These are phyloP conservation scores for Zygogramma bicolorata DNA, from an alignment of 2,888 invertebrate species.

Conservation along the genomic window DNA sequence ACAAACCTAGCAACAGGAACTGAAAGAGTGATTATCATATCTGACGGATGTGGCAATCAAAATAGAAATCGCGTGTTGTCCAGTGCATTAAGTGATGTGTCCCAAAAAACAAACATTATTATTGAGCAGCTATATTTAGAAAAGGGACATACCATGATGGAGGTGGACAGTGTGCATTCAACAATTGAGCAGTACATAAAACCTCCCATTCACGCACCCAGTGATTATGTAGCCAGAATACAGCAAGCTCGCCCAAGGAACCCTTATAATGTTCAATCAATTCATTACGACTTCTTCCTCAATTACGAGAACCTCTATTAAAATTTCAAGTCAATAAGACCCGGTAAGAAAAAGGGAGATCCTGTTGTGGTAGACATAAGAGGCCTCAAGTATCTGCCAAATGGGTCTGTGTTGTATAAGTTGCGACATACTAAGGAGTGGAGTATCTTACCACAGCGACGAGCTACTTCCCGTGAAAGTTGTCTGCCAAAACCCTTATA, in stretches of 20 bases:
- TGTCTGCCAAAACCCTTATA: not conserved
- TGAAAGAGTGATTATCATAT: slow-evolving; percentile 25
- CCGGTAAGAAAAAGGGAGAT: not conserved
- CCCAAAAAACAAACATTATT: not conserved
- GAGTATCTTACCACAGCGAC: not conserved
- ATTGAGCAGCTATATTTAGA: slow-evolving; percentile 16
- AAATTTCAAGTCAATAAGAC: not conserved
- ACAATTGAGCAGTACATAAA: slow-evolving; percentile 33
- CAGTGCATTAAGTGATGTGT: slow-evolving; percentile 19
- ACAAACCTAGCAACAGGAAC: not conserved
- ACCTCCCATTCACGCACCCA: slow-evolving; percentile 21
- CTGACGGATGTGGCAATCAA: slow-evolving; percentile 37
- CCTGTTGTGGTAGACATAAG: not conserved
- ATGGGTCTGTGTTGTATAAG: not conserved
- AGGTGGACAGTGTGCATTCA: slow-evolving; percentile 33
- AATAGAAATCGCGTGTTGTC: slow-evolving; percentile 26
- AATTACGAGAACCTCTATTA: not conserved
- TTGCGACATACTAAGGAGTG: not conserved
- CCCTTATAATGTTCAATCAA: slow-evolving; percentile 10
- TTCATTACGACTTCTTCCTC: not conserved
- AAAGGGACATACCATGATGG: slow-evolving; percentile 44
- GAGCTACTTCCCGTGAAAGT: not conserved
- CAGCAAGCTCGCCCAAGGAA: slow-evolving; percentile 3
- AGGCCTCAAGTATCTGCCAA: not conserved
- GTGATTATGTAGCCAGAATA: slow-evolving; percentile 18